Conservation (phyloP, 1,140 invertebrate species). For the Brachionus angularis region DNA sequence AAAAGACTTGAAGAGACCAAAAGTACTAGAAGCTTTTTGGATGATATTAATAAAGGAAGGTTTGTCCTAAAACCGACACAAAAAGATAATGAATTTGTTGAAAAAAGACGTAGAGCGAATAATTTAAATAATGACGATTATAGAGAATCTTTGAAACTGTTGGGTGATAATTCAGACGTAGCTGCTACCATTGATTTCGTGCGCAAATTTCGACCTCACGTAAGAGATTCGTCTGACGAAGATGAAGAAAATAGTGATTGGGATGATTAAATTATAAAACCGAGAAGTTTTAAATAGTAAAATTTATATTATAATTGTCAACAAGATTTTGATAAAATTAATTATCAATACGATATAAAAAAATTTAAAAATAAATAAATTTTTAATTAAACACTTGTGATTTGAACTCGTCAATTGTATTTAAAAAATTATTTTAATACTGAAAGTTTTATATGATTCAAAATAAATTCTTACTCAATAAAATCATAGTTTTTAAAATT, state of each 20-base stretch:
- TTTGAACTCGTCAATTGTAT: no score
- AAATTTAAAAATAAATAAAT: no score
- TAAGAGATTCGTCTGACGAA: constrained; percentile 28
- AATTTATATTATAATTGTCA: no score
- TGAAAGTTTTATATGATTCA: no score
- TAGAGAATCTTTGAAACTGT: constrained; percentile 23
- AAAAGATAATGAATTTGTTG: constrained; percentile 7
- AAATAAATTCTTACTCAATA: no score
- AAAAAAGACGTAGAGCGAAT: neutral
- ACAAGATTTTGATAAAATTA: no score
- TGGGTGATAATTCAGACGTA: constrained; percentile 42
- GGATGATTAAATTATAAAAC: constrained; percentile 38
- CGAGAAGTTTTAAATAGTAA: no score
- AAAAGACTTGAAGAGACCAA: neutral
- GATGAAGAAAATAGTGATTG: constrained; percentile 44
- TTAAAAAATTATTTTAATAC: no score
- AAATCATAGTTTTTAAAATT: no score
- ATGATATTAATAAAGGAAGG: constrained; percentile 25
- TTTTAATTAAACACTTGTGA: no score
- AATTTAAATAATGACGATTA: no score
- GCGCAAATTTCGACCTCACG: constrained; percentile 38
- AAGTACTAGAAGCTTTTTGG: constrained; percentile 10
- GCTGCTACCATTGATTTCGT: constrained; percentile 43
- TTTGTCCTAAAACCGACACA: constrained; percentile 41
- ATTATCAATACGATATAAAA: no score